Conservation (phyloP, 1,140 invertebrate genomes). For the Listronotus bonariensis region DNA sequence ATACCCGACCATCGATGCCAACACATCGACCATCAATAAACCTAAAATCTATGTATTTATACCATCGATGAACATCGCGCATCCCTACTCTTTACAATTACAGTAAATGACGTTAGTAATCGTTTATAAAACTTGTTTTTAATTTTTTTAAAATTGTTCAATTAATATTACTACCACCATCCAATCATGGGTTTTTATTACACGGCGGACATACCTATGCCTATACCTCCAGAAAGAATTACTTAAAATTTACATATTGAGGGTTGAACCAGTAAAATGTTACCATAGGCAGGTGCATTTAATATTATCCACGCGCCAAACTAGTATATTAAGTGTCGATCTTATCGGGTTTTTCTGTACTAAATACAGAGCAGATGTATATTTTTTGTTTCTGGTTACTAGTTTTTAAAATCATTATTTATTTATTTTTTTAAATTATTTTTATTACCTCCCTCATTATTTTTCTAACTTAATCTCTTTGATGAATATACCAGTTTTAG, state of each 20-base stretch:
- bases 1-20: too few species aligned
- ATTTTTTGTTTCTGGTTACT: slow-evolving; percentile 17
- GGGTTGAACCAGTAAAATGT: slow-evolving; percentile 1
- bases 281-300: too few species aligned
- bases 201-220: not conserved
- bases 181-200: not conserved
- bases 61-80: too few species aligned
- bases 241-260: slow-evolving; percentile 5
- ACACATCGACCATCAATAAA: too few species aligned
- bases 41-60: too few species aligned
- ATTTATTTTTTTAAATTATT: not conserved
- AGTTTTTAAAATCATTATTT: not conserved
- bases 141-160: too few species aligned
- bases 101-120: too few species aligned
- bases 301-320: slow-evolving; percentile 7
- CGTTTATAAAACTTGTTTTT: too few species aligned
- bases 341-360: not conserved
- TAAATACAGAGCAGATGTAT: slow-evolving; percentile 6
- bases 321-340: slow-evolving; percentile 8
- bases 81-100: too few species aligned
- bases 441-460: not conserved
- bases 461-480: too few species aligned
- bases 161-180: too few species aligned
- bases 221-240: not conserved
- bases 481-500: too few species aligned